Base-by-base conservation (phyloP, 1,140 invertebrate genomes). In the Pentalonia nigronervosa region DNA sequence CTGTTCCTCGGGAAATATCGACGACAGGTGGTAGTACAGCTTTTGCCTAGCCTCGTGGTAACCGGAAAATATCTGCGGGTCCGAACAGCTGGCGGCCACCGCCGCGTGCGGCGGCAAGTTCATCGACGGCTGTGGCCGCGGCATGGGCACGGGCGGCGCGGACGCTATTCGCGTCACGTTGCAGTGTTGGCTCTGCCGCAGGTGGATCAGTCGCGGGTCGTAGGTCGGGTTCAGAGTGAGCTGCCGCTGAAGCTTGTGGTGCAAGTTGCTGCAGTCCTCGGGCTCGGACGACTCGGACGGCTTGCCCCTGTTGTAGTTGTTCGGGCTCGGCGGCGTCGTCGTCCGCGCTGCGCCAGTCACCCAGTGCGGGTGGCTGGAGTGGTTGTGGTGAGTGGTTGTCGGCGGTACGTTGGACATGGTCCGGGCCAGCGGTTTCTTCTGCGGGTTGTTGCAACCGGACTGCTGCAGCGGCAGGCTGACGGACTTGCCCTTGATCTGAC, bases 1-100 rank as follows among this genome's bases (percentile, higher is more conserved):
- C 95, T 98, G 97, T 93, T 98, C 97, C 95, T 98, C 97, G 0
- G 98, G 98, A 95, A 99, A 99, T 67, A 99, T 97, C 67, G 97
- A 97, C 21, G 97, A 96, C 53, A 99, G 95, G 95, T 99, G 98
- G 95, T 98, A 98, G 94, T 98, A 98, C 93, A 98, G 95, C 94
- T 97, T 96, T 47, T 97, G 96, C 9, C 98, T 96, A 8, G 97
- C 96, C 93, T 98, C 97, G 56, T 93, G 94, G 83, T 93, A 89
- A 93, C 89, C 94, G 93, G 76, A 94, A 87, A 89, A 94, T 88
- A 93, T 94, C 67, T 94, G 94, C 11, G 94, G 94, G 95, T 93
- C 95, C 95, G 94, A 93, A 95, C 93, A 91, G 30, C 93, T 94
- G 47, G 67, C 48, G 6, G 60, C 90, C 34, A 93, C 45, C 53